Evolutionary conservation across 2,797 vertebrate genomes (phyloP), one percentile per base, ranked within the genome.

Genomic region (Pangasius larnaudii): DNA sequence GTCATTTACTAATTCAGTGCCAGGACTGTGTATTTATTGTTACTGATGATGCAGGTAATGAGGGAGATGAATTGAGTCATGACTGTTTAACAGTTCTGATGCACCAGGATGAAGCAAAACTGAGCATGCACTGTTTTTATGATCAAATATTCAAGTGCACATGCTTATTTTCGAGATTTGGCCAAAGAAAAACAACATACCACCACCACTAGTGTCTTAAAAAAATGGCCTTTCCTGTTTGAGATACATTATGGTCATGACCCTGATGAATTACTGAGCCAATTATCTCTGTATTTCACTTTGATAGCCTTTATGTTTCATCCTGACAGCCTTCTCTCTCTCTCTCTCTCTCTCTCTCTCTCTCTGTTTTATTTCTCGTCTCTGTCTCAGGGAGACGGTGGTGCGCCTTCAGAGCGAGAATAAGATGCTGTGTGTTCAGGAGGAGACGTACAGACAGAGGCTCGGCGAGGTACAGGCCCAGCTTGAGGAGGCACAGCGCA

Each of bases 361-460:
- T 33, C 81, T 14, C 58, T 27, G 53, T 14, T n/a, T n/a, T n/a
- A n/a, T n/a, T n/a, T n/a, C n/a, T n/a, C n/a, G n/a, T n/a, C n/a
- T n/a, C n/a, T n/a, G n/a, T n/a, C 27, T n/a, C 94, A 98, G 98
- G 94, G 98, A 98, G 93, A 97, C 96, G 0, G 93, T 98, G 85
- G 91, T 97, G 88, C 95, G 96, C 71, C 96, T 98, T 4, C 97
- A 98, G 92, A 95, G 95, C 74, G 98, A 98, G 93, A 98, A 98
- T 93, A 97, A 96, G 95, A 96, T 96, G 94, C 84, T 98, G 88
- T 97, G 97, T 30, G 94, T 94, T 86, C 97, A 98, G 93, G 98
- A 98, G 93, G 95, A 96, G 42, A 94, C 91, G 0, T 97, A 95
- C 94, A 94, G 95, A 14, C 96, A 96, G 91, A 96, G 93, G 77